Evolutionary conservation across 2,113 vertebrate genomes (phyloP), one percentile per base, ranked within the genome.

Genomic region (Ceyx cyanopectus): DNA sequence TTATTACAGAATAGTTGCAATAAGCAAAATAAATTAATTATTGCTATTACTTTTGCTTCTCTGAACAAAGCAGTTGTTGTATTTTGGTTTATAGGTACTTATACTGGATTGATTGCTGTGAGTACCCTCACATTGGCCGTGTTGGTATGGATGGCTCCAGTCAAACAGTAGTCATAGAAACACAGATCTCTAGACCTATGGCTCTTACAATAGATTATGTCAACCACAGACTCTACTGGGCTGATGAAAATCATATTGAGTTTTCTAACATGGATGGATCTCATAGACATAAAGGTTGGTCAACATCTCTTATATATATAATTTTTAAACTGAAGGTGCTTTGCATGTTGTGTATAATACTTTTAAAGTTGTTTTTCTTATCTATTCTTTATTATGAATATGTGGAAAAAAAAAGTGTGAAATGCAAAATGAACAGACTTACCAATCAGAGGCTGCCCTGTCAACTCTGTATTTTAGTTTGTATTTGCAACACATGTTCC

Each of bases 71-170:
- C 34, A 62, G 23, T 50, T 91, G 78, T 83, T 95, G 40, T 93
- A 74, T 56, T 97, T 93, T 96, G 60, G 75, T 81, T 90, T 46
- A 22, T 93, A 99, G 99, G 56, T 99, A 98, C 95, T 96, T 99
- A 65, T 99, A 99, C 96, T 99, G 99, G 99, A 99, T 99, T n/a
- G 99, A 99, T 93, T 99, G 99, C 95, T 99, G 99, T 80, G 99
- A 99, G 53, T 98, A 98, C 73, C 98, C 99, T 57, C 97, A 99
- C 82, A 98, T 99, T 63, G 99, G 99, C 6, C 98, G 99, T 37
- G 98, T 98, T 34, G 99, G 99, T 83, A 99, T 99, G 99, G 99
- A 99, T 93, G 99, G 99, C 50, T 98, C 98, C 85, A 98, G 98
- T 86, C 99, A 99, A 76, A 97, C 89, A 19, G 96, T 99, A 95